Base-by-base conservation (phyloP, 2,888 invertebrate species). In the Drosophila flavopinicola region DNA sequence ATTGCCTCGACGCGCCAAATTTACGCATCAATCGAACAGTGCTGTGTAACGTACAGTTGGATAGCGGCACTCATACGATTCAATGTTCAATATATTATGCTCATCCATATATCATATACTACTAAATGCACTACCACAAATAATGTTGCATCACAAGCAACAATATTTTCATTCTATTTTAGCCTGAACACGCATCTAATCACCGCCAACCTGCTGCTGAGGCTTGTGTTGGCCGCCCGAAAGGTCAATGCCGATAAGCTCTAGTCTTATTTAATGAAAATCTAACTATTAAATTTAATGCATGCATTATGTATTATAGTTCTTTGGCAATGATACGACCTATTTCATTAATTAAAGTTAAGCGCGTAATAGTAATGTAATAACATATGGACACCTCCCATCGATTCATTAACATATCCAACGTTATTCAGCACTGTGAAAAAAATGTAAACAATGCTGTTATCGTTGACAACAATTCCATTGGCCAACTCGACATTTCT, bases 1-100 rank as follows among this genome's bases (percentile, higher is more conserved):
- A 74, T 84, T 72, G 48, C 42, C 56, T 65, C 66, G 75, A 60
- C 88, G 87, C 87, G 87, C 87, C 87, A 87, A 80, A 88, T 85
- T 84, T 82, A 82, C 78, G 82, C 83, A 76, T 85, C 83, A 79
- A 83, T 79, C 80, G 79, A 41, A 57, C 47, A 85, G 85, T 78
- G 80, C 13, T 85, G 82, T 32, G 17, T 20, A 74, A 61, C 66
- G 70, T 37, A 48, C 7, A n/a, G 25, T n/a, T 44, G 45, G 47
- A 51, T 56, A 71, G 61, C 71, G 54, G 58, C 67, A 42, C 35
- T 48, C 25, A 48, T 17, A 56, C 24, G 52, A 24, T 39, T 32
- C 23, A 51, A 49, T 32, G 42, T 33, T 2, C 6, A 27, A 23
- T 32, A 13, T 32, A 25, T 4, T 2, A 7, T 35, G 15, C 10